A percentile compares a stretch with the other conserved stretches of the same genome.
Conservation (phyloP, 1,140 invertebrate genomes). For the Dreissena polymorpha region DNA sequence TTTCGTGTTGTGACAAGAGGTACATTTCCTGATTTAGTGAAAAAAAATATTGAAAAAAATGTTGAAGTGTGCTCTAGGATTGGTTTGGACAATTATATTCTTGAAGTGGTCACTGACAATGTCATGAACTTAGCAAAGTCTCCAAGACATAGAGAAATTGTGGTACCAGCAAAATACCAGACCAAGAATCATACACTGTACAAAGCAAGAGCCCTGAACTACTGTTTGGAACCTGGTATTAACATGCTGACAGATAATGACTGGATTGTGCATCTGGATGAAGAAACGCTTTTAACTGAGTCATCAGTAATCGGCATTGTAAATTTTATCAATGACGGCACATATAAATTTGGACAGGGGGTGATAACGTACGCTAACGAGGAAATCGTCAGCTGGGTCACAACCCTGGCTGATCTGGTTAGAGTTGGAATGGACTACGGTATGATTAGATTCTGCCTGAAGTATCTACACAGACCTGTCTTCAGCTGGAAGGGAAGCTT, state of each 20-base stretch:
- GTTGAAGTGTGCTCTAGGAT: conserved; percentile 93
- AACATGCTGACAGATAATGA: conserved; percentile 94
- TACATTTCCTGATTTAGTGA: conserved; percentile 95
- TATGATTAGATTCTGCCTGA: conserved; percentile 95
- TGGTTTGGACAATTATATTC: conserved; percentile 97
- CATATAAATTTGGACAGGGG: conserved; percentile 98
- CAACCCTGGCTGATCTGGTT: conserved; percentile 97
- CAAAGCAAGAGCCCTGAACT: conserved; percentile 97
- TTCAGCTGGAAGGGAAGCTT: conserved; percentile 94
- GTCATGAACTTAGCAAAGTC: conserved; percentile 87
- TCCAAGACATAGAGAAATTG: conserved; percentile 88
- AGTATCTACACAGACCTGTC: conserved; percentile 95
- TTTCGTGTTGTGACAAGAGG: conserved; percentile 97
- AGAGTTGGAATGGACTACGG: conserved; percentile 95
- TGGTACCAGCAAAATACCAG: conserved; percentile 91
- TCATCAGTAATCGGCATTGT: conserved; percentile 93
- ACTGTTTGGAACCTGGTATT: conserved; percentile 93
- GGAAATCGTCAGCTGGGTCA: conserved; percentile 97
- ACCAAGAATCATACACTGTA: conserved; percentile 95
- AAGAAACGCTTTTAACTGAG: conserved; percentile 97
- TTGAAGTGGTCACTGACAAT: conserved; percentile 98
- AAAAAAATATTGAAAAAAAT: conserved; percentile 92
- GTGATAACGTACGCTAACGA: conserved; percentile 99
- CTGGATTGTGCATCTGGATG: conserved; percentile 99
- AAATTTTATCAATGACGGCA: conserved; percentile 96